Percentiles rank a stretch among this genome's conserved stretches.
Evolutionary conservation across 2,888 invertebrate species (phyloP).

Genomic region (Therioaphis trifolii): DNA sequence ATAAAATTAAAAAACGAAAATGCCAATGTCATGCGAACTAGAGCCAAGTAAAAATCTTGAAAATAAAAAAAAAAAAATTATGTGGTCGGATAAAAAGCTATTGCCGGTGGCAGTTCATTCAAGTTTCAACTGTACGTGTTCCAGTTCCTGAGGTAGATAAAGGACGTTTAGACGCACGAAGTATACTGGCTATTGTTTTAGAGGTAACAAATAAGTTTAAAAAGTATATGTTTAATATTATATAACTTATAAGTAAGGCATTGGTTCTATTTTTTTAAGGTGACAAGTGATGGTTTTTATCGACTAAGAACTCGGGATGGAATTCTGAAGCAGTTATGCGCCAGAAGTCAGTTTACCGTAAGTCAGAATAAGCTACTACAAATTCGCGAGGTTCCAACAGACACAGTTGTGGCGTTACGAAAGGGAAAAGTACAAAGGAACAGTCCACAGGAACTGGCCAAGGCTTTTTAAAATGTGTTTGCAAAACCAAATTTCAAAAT

Average conservation of each 20-base stretch:
- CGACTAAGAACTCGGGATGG: too few relatives aligned
- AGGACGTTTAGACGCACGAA: neutral
- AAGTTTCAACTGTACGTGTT: conserved; percentile 15
- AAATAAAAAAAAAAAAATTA: conserved; percentile 20
- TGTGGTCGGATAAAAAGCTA: conserved; percentile 4
- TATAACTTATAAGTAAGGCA: too few relatives aligned
- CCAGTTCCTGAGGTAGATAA: conserved; percentile 13
- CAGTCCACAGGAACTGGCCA: too few relatives aligned
- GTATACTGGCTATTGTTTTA: conserved; percentile 14
- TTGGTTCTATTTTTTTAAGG: neutral
- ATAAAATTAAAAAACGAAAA: conserved; percentile 3
- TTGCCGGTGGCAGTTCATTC: neutral
- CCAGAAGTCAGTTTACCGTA: too few relatives aligned
- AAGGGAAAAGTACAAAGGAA: too few relatives aligned
- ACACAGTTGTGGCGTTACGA: too few relatives aligned
- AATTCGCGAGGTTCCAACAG: too few relatives aligned
- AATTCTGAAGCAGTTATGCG: too few relatives aligned
- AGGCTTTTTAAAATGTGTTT: neutral
- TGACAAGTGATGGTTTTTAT: too few relatives aligned
- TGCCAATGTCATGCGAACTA: too few relatives aligned
- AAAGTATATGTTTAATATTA: neutral
- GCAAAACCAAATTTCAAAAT: neutral
- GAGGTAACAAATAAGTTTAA: conserved; percentile 18
- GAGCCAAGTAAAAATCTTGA: conserved; percentile 12
- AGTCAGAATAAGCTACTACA: too few relatives aligned